Evolutionary conservation across 2,797 vertebrate species (phyloP).

Genomic region (Periparus ater): DNA sequence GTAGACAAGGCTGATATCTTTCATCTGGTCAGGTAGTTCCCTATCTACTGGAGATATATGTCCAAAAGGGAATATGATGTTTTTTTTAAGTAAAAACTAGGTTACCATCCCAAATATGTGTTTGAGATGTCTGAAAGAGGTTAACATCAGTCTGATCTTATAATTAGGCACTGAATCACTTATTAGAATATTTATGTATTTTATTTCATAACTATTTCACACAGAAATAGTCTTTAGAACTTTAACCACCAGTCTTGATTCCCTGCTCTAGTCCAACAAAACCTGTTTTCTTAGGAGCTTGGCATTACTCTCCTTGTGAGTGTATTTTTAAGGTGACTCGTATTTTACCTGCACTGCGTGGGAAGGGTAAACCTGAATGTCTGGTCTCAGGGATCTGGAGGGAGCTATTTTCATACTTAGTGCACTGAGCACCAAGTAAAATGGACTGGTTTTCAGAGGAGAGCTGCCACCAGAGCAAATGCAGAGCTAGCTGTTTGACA

Average conservation of each 20-base stretch:
- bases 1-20: neutral
- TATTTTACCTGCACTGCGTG: neutral
- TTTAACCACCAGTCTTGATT: neutral
- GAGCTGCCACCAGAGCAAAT: neutral
- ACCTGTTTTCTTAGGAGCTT: neutral
- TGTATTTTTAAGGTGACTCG: neutral
- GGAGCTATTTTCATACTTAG: neutral
- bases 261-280: neutral
- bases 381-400: neutral
- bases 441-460: neutral
- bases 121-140: neutral
- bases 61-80: neutral
- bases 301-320: neutral
- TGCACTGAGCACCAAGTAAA: neutral
- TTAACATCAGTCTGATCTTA: neutral
- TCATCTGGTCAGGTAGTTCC: neutral
- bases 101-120: neutral
- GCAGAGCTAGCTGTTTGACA: neutral
- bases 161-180: neutral
- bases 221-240: neutral
- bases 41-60: neutral
- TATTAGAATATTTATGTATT: neutral
- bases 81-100: neutral
- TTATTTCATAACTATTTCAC: neutral
- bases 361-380: neutral